Base-by-base conservation (phyloP, 1,140 invertebrate species). In the Aphelenchoides besseyi region DNA sequence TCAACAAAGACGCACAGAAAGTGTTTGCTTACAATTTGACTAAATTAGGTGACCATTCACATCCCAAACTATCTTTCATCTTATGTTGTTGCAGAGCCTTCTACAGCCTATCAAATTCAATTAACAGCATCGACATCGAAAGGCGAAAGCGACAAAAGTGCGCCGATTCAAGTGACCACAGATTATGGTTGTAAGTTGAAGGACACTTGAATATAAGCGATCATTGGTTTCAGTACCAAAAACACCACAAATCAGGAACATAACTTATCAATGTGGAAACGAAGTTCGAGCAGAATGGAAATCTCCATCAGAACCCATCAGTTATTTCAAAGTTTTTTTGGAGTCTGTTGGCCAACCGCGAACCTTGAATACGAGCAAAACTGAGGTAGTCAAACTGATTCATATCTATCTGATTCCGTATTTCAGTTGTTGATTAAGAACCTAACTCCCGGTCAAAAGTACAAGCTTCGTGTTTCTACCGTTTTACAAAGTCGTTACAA, bases 101-200 rank as follows among this genome's bases (percentile, higher is more conserved):
- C 62, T 35, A 82, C 80, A 8, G 33, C 41, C 9, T 83, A 83
- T 53, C 71, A 75, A 63, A 66, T 83, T 30, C 70, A 71, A 54
- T 32, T 83, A 9, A 73, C 83, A 8, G 81, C 78, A 0, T 68
- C 75, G 3, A 84, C 81, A 3, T 9, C 23, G n/a, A 83, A 78
- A 67, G 81, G 81, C 23, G 82, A 83, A 73, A 74, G 81, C 48
- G 53, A 55, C 2, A 76, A 74, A 70, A 85, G 80, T 74, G 67
- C 63, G 3, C 75, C 79, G 8, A 35, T 74, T 26, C 26, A 72
- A 33, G 80, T 70, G 3, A 70, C 64, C 16, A 83, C 81, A 9
- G 82, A 83, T 68, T 70, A 74, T 62, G 35, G 35, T 3, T 54
- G 74, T 75, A 36, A 2, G 23, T 69, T 71, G 18, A 35, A 26